Base-by-base conservation (phyloP, 2,113 vertebrate genomes). In the Rhabdornis inornatus region DNA sequence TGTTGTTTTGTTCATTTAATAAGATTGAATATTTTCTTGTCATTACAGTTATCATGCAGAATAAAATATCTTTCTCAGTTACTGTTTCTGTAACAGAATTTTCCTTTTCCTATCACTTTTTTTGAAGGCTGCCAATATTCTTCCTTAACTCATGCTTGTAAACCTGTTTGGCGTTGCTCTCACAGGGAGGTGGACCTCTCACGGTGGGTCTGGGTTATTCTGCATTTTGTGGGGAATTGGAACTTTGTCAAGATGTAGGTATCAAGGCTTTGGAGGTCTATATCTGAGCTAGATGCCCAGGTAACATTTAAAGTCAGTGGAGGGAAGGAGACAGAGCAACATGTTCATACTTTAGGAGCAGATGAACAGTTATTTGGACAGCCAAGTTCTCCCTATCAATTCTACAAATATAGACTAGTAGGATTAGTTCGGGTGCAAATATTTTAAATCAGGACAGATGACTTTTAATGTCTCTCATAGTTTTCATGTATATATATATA, bases 331-430 rank as follows among this genome's bases (percentile, higher is more conserved):
- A 15, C 39, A 31, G 9, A 20, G 20, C 12, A 76, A 31, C 4
- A 5, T 16, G 7, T 60, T 89, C 35, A 3, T 71, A 12, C 23
- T 61, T 75, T 4, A 53, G 21, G 16, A 68, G 15, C 33, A 61
- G 42, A 25, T 61, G 15, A 68, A 24, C 63, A 56, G 25, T 77
- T 8, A 12, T 68, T 77, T 77, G 24, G 66, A 50, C 27, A 40
- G 25, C 12, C 22, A 50, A 45, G 10, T 63, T 63, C 14, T 87
- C 22, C 4, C 0, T 55, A 5, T 63, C 0, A 0, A 16, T 87
- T 45, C 30, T 81, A 3, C 28, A 45, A 14, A 8, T 72, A n/a
- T 27, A 59, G 18, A 30, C 27, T 72, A 35, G 16, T 40, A 27
- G 59, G 16, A 39, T 80, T 63, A 40, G 18, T 63, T 90, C 31